Percentiles rank a stretch among this genome's conserved stretches.
Evolutionary conservation across 2,888 invertebrate genomes (phyloP).

Genomic region (Aspidiotus rigidus): DNA sequence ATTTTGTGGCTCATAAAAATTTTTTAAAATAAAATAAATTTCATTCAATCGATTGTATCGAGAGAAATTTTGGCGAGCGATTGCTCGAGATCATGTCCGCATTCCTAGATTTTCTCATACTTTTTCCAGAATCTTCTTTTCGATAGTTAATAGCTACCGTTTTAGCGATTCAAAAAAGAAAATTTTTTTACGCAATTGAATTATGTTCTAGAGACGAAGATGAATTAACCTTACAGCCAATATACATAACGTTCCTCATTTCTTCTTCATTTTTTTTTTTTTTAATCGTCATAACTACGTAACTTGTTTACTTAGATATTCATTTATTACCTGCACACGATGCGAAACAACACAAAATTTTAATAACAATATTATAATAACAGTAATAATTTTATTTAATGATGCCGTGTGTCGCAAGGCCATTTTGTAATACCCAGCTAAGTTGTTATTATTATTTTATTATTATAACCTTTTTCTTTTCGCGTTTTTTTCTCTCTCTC

Average conservation of each 20-base stretch:
- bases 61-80: too few species aligned
- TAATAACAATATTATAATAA: slow-evolving; percentile 34
- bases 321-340: slow-evolving; percentile 33
- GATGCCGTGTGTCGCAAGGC: slow-evolving; percentile 27
- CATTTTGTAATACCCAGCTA: slow-evolving; percentile 23
- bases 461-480: slow-evolving; percentile 28
- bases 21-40: too few species aligned
- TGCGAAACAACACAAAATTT: slow-evolving; percentile 30
- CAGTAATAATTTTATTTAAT: slow-evolving; percentile 34
- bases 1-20: too few species aligned
- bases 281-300: slow-evolving; percentile 12
- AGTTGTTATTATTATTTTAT: slow-evolving; percentile 32
- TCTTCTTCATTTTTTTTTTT: neutral
- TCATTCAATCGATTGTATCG: too few species aligned
- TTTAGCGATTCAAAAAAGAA: too few species aligned
- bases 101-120: too few species aligned
- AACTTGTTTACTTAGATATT: slow-evolving; percentile 32
- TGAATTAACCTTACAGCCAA: too few species aligned
- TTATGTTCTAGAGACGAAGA: too few species aligned
- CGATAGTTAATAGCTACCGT: too few species aligned
- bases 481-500: slow-evolving; percentile 5
- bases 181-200: too few species aligned
- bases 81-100: too few species aligned
- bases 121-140: too few species aligned
- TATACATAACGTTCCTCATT: neutral